Conservation (phyloP, 2,888 invertebrate species). For the Sesamia inferens region DNA sequence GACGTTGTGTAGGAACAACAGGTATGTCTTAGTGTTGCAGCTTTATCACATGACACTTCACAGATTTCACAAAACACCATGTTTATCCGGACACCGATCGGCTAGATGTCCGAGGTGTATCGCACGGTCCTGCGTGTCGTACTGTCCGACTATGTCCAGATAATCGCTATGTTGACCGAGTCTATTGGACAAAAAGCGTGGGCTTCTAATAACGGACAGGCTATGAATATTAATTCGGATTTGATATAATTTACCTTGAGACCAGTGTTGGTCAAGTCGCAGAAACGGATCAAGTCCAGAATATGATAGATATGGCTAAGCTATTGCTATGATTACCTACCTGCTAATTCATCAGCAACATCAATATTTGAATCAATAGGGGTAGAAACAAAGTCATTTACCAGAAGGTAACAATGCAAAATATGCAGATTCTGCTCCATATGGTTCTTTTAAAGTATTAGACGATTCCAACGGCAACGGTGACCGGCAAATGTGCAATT, state of each 20-base stretch:
- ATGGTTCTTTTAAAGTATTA: not conserved
- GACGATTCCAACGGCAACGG: not conserved
- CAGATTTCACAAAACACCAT: conserved; percentile 17
- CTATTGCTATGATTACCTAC: not conserved
- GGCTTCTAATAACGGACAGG: conserved; percentile 23
- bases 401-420: not conserved
- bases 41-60: conserved; percentile 12
- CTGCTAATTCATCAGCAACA: not conserved
- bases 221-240: conserved; percentile 44
- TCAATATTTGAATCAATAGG: not conserved
- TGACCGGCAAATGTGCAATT: not conserved
- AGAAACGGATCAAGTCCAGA: not conserved
- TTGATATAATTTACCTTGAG: conserved; percentile 49
- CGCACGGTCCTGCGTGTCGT: conserved; percentile 23
- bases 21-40: not conserved
- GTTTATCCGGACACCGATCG: conserved; percentile 8
- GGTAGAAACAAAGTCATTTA: not conserved
- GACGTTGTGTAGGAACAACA: not conserved
- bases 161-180: conserved; percentile 27
- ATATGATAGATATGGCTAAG: not conserved
- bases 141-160: conserved; percentile 41
- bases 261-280: not conserved
- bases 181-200: conserved; percentile 47
- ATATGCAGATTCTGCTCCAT: not conserved
- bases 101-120: conserved; percentile 24